Evolutionary conservation across 2,113 vertebrate genomes (phyloP).

Genomic region (Glaucidium brasilianum): DNA sequence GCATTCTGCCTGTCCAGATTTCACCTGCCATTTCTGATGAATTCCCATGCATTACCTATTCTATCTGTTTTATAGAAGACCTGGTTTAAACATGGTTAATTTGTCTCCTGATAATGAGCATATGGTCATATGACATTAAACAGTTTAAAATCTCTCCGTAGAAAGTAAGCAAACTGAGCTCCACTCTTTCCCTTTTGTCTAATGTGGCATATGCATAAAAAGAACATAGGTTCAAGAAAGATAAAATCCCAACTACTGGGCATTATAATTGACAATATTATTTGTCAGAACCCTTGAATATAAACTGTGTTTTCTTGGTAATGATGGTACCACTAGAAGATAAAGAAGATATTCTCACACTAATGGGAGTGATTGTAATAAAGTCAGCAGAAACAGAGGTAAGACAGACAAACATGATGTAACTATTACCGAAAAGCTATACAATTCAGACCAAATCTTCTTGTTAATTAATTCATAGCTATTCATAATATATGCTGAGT

Average conservation of each 20-base stretch:
- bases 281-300: not conserved
- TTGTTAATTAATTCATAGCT: not conserved
- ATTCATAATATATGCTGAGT: not conserved
- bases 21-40: not conserved
- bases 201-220: not conserved
- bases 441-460: not conserved
- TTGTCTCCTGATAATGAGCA: slow-evolving; percentile 26
- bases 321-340: not conserved
- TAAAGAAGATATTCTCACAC: not conserved
- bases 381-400: not conserved
- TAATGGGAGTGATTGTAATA: not conserved
- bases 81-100: not conserved
- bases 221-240: not conserved
- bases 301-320: not conserved
- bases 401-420: not conserved
- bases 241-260: not conserved
- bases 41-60: not conserved
- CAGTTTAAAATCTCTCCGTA: not conserved
- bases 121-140: not conserved
- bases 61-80: not conserved
- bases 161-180: slow-evolving; percentile 14
- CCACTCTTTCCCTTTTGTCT: not conserved
- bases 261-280: not conserved
- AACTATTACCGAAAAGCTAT: not conserved
- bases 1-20: not conserved